Base-by-base conservation (phyloP, 2,888 invertebrate genomes). In the Papilio demoleus region DNA sequence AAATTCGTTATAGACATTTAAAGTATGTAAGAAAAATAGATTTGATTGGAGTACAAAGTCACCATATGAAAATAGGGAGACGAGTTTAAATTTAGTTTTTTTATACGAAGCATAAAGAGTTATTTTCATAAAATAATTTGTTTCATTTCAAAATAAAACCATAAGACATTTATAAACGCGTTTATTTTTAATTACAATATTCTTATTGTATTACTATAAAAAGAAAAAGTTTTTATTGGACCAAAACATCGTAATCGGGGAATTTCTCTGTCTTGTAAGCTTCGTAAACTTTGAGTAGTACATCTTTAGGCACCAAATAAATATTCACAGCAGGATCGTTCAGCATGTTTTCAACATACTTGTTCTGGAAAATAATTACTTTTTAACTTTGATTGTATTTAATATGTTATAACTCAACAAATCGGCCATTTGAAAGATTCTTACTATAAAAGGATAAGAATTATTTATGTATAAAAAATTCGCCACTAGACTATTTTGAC, bases 291-390 rank as follows among this genome's bases (percentile, higher is more conserved):
- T 94, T 93, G 0, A 91, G 81, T 70, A 95, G 93, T 3, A 90
- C 84, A 50, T 95, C 94, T 9, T 93, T 88, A 31, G 94, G 93
- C 42, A 95, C 79, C 63, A 90, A 88, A 74, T 94, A 94, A 63
- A 91, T 89, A 74, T 91, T 93, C 0, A 96, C 95, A n/a, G 93
- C 94, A 14, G 94, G 86, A 77, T 96, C 95, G 73, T 94, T 89
- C 24, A 91, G 86, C 96, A 96, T 96, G 9, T 90, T 88, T 14
- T 85, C 80, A 64, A 93, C 87, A 93, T 96, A 96, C 71, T 93
- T 87, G 80, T 92, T 81, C 96, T 96, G 82, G 71, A 93, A 92
- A 47, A 65, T 56, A 72, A 71, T 8, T 8, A 8, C 31, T 3
- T 31, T 31, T 31, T 3, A 31, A 31, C 3, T 31, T 4, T 4